phyloP scores from a whole-genome alignment of 2,888 invertebrate genomes.

The Melanchra persicariae region DNA sequence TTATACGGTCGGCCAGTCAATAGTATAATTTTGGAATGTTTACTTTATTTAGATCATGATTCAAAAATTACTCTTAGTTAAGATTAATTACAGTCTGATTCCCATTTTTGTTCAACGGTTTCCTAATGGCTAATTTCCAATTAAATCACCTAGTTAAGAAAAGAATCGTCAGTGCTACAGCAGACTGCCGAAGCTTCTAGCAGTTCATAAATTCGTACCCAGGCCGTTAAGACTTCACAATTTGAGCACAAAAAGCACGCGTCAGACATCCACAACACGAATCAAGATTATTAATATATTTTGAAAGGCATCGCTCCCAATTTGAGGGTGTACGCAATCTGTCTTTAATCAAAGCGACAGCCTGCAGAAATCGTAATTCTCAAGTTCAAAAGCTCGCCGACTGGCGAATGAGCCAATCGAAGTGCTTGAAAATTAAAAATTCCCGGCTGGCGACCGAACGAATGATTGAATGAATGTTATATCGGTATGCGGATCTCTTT shows the following conservation, averaged over 20 bases:
- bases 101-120: neutral
- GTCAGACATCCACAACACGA: conserved; percentile 61
- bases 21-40: neutral
- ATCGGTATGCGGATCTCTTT: conserved; percentile 87
- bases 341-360: conserved; percentile 69
- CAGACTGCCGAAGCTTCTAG: neutral
- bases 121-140: no score
- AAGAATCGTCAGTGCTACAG: neutral
- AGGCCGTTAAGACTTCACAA: conserved; percentile 41
- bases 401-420: conserved; percentile 88
- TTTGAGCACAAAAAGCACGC: conserved; percentile 60
- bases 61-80: neutral
- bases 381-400: conserved; percentile 84
- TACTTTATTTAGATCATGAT: neutral
- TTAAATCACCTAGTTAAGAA: no score
- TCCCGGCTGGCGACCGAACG: conserved; percentile 77
- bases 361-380: conserved; percentile 73
- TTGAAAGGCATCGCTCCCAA: conserved; percentile 66
- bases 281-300: conserved; percentile 67
- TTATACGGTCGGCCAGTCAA: conserved; percentile 10
- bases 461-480: conserved; percentile 81
- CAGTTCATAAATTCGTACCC: neutral
- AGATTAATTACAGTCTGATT: neutral
- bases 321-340: conserved; percentile 69
- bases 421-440: conserved; percentile 78